Evolutionary conservation across 2,797 vertebrate species (phyloP).

Genomic region (Botia kubotai): DNA sequence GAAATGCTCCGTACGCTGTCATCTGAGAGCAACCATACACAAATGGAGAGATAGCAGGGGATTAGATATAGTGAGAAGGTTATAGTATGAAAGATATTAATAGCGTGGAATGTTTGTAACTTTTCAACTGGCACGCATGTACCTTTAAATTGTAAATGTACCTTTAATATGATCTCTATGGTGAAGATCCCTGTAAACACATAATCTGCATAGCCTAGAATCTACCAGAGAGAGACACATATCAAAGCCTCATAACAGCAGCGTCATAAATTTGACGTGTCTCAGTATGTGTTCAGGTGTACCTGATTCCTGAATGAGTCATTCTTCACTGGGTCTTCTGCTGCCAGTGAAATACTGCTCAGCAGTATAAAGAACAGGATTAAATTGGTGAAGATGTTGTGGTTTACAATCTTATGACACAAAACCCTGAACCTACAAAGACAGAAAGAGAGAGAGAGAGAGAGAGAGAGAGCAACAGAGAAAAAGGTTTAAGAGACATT

Average conservation of each 20-base stretch:
- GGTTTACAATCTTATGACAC: slow-evolving; percentile 97
- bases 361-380: slow-evolving; percentile 99
- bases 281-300: slow-evolving; percentile 45
- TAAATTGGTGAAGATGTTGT: slow-evolving; percentile 99
- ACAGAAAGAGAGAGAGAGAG: neutral
- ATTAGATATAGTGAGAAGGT: slow-evolving; percentile 19
- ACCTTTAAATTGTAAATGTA: slow-evolving; percentile 61
- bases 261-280: slow-evolving; percentile 36
- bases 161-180: slow-evolving; percentile 99
- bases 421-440: slow-evolving; percentile 89
- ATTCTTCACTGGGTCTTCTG: slow-evolving; percentile 94
- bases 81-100: slow-evolving; percentile 18
- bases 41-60: slow-evolving; percentile 22
- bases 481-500: neutral
- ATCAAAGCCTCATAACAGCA: slow-evolving; percentile 51
- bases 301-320: slow-evolving; percentile 95
- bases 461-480: no score
- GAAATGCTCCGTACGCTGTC: slow-evolving; percentile 97
- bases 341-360: slow-evolving; percentile 97
- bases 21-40: slow-evolving; percentile 78
- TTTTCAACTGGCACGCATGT: neutral
- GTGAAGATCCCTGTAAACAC: slow-evolving; percentile 99
- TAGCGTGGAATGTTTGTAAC: slow-evolving; percentile 1
- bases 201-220: slow-evolving; percentile 98
- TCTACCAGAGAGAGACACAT: slow-evolving; percentile 77